phyloP scores from a whole-genome alignment of 1,140 invertebrate genomes.

The Hyles euphorbiae region DNA sequence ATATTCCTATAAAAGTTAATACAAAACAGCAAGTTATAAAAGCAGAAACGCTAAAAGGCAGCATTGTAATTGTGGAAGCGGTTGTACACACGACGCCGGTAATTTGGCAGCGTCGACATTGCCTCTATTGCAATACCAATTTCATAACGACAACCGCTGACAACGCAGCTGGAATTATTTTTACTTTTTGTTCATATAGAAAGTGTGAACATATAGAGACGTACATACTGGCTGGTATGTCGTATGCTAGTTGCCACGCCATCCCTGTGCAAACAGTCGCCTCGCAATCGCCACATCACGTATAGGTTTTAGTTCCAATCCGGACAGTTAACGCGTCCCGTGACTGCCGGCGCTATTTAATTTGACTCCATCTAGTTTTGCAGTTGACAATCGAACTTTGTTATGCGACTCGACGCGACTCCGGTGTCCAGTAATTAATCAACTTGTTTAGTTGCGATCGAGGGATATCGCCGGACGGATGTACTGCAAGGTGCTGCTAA shows the following conservation, averaged over 20 bases:
- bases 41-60: conserved; percentile 14
- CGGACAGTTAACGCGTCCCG: not conserved
- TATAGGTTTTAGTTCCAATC: not conserved
- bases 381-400: conserved; percentile 42
- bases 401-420: conserved; percentile 18
- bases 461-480: conserved; percentile 33
- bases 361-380: conserved; percentile 24
- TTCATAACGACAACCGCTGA: conserved; percentile 29
- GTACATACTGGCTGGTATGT: too few species aligned
- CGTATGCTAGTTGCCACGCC: too few species aligned
- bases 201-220: too few species aligned
- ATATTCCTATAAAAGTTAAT: conserved; percentile 15
- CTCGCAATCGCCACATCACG: too few species aligned
- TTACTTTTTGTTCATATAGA: conserved; percentile 22
- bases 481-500: conserved; percentile 36
- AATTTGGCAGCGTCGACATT: conserved; percentile 37
- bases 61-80: conserved; percentile 18
- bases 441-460: conserved; percentile 48
- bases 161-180: conserved; percentile 33
- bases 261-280: too few species aligned
- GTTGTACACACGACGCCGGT: conserved; percentile 19
- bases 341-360: conserved; percentile 10
- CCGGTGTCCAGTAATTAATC: conserved; percentile 51
- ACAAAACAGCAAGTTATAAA: conserved; percentile 16
- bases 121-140: conserved; percentile 38